Evolutionary conservation across 2,888 invertebrate species (phyloP).

Genomic region (Helicoverpa assulta): DNA sequence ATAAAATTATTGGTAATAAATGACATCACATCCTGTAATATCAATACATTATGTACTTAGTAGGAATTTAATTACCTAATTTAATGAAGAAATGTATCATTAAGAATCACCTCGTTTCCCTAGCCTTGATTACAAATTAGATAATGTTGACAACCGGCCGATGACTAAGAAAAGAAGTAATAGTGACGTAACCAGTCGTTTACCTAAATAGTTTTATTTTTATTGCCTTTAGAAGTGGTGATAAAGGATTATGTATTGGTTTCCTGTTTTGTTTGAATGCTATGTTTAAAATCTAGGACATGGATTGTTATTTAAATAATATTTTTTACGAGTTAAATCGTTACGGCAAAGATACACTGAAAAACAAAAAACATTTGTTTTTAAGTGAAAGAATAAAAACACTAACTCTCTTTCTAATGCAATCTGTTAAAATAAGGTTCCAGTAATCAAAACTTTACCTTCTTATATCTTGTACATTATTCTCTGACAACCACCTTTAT

Average conservation of each 20-base stretch:
- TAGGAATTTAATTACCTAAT: conserved; percentile 40
- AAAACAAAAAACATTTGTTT: too few species aligned
- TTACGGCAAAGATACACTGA: too few species aligned
- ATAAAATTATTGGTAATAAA: neutral
- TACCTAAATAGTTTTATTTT: conserved; percentile 41
- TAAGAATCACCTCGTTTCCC: conserved; percentile 40
- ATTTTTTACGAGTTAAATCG: too few species aligned
- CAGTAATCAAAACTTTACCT: too few species aligned
- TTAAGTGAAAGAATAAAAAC: too few species aligned
- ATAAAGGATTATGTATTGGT: conserved; percentile 7
- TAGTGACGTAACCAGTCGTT: conserved; percentile 31
- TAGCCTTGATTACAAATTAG: conserved; percentile 38
- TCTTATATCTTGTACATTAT: too few species aligned
- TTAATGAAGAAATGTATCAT: conserved; percentile 36
- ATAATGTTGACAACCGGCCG: conserved; percentile 11
- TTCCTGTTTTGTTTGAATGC: neutral
- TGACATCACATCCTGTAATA: conserved; percentile 28
- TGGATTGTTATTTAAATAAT: too few species aligned
- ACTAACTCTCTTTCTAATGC: too few species aligned
- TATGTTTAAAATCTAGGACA: neutral
- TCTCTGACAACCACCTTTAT: too few species aligned
- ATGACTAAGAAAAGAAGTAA: conserved; percentile 6
- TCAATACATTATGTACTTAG: conserved; percentile 10
- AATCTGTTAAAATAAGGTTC: too few species aligned
- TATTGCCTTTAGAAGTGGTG: conserved; percentile 12